Conservation (phyloP, 1,140 invertebrate genomes). For the Lepidotrigona ventralis region DNA sequence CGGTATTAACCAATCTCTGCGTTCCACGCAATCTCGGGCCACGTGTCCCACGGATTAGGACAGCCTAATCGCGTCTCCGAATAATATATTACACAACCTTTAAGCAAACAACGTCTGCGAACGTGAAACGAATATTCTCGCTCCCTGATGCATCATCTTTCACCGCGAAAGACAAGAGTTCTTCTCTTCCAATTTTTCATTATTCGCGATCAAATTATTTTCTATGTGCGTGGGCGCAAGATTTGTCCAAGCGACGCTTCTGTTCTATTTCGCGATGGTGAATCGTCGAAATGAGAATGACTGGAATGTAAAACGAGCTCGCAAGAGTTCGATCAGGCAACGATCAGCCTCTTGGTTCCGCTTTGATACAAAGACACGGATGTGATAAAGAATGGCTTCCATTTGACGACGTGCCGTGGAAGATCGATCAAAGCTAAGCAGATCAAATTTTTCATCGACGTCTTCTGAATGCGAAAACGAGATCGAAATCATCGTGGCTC, state of each 20-base stretch:
- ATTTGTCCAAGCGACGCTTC: background rate
- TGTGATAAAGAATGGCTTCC: constrained; percentile 41
- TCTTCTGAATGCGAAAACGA: constrained; percentile 50
- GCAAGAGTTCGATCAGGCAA: constrained; percentile 10
- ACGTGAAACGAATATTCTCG: background rate
- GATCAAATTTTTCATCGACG: constrained; percentile 57
- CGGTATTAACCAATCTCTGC: constrained; percentile 34
- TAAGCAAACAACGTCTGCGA: background rate
- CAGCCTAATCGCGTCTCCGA: constrained; percentile 19
- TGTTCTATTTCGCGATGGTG: background rate
- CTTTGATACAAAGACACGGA: constrained; percentile 40
- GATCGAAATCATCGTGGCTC: background rate
- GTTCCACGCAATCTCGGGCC: constrained; percentile 42
- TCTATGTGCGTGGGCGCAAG: background rate
- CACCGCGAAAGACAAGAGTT: background rate
- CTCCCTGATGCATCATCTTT: background rate
- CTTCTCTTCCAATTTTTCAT: background rate
- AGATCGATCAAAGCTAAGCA: constrained; percentile 57
- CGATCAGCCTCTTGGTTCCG: constrained; percentile 41
- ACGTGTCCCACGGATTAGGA: constrained; percentile 17
- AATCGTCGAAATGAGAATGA: background rate
- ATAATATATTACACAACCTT: background rate
- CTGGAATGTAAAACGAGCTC: constrained; percentile 4
- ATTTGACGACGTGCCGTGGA: constrained; percentile 43
- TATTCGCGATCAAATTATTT: background rate